Conservation (phyloP, 2,888 invertebrate species). For the Lysandra bellargus region DNA sequence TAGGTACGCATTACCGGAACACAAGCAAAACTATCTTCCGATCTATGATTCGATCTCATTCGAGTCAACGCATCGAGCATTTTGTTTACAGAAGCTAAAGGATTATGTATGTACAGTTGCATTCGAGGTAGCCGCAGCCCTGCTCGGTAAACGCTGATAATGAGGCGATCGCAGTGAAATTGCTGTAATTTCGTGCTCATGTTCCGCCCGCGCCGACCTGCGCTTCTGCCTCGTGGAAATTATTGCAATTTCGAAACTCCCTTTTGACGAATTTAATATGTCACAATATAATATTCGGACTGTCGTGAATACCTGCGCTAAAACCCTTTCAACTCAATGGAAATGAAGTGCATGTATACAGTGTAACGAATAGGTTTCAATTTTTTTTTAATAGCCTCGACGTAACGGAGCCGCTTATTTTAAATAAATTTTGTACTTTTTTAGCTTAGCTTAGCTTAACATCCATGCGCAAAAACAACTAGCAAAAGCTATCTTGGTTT, state of each 20-base stretch:
- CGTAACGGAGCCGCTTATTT: neutral
- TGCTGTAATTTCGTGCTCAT: conserved; percentile 42
- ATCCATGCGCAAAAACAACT: neutral
- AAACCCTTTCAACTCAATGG: neutral
- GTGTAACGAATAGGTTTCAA: neutral
- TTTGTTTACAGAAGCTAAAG: neutral
- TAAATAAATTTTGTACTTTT: neutral
- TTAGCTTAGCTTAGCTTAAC: neutral
- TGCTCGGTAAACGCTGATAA: conserved; percentile 42
- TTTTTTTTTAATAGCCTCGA: neutral
- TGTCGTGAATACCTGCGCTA: neutral
- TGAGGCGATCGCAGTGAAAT: conserved; percentile 42
- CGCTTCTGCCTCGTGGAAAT: conserved; percentile 21
- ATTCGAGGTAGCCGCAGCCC: conserved; percentile 40
- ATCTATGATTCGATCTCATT: too few relatives aligned
- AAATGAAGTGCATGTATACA: neutral
- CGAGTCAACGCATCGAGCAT: too few relatives aligned
- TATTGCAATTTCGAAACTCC: conserved; percentile 7
- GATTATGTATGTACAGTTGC: conserved; percentile 30
- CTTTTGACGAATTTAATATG: conserved; percentile 7
- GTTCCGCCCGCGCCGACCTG: conserved; percentile 32
- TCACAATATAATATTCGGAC: conserved; percentile 9
- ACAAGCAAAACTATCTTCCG: too few relatives aligned
- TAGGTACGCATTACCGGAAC: too few relatives aligned
- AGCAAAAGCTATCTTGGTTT: too few relatives aligned